These are phyloP conservation scores for Aproaerema taeniolella DNA, from an alignment of 2,888 invertebrate genomes.

Conservation along the genomic window DNA sequence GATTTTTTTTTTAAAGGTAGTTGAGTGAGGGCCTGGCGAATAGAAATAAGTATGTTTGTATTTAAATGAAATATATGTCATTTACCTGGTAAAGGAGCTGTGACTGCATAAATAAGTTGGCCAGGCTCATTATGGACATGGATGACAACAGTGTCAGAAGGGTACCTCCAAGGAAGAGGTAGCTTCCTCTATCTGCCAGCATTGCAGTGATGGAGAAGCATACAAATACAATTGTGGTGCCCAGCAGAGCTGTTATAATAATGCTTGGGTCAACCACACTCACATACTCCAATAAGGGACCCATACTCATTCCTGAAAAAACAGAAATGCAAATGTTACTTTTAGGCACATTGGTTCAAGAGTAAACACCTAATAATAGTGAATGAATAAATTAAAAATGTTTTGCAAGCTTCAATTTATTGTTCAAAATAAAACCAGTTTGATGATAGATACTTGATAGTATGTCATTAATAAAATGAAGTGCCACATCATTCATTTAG, in stretches of 20 bases:
- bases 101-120: slow-evolving; percentile 92
- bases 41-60: too few species aligned
- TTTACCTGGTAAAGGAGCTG: slow-evolving; percentile 86
- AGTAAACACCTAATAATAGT: too few species aligned
- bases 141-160: slow-evolving; percentile 89
- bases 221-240: slow-evolving; percentile 91
- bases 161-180: slow-evolving; percentile 93
- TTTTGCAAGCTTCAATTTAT: too few species aligned
- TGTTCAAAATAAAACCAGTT: too few species aligned
- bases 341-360: too few species aligned
- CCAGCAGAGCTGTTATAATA: slow-evolving; percentile 90
- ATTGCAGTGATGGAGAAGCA: slow-evolving; percentile 94
- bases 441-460: too few species aligned
- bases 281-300: slow-evolving; percentile 89
- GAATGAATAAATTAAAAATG: too few species aligned
- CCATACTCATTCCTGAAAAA: slow-evolving; percentile 87
- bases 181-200: slow-evolving; percentile 90
- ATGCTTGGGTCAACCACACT: slow-evolving; percentile 91
- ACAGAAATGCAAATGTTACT: slow-evolving; percentile 7
- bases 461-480: too few species aligned
- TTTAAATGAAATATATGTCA: too few species aligned
- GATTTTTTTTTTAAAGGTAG: too few species aligned
- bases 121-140: slow-evolving; percentile 86
- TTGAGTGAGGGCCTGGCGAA: too few species aligned
- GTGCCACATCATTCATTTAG: too few species aligned